Conservation (phyloP, 2,113 vertebrate species). For the Coptodon bakossiorum region DNA sequence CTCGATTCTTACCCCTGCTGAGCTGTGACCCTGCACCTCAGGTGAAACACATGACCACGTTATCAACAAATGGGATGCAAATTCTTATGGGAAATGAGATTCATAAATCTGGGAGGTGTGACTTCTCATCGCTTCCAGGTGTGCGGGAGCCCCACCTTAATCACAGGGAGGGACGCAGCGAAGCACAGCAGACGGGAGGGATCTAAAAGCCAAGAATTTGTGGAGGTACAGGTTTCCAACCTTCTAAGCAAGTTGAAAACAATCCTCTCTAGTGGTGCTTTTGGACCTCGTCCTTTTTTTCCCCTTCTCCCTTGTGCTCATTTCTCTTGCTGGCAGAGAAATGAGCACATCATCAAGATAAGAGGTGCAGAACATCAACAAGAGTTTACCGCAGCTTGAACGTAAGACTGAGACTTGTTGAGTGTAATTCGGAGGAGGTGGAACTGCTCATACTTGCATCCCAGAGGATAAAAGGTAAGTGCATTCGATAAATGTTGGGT, state of each 20-base stretch:
- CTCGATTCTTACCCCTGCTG: background rate
- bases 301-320: background rate
- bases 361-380: background rate
- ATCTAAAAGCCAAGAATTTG: background rate
- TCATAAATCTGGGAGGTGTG: background rate
- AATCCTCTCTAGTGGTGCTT: background rate
- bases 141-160: conserved; percentile 45
- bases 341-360: conserved; percentile 11
- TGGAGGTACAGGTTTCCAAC: background rate
- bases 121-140: conserved; percentile 35
- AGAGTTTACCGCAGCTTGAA: background rate
- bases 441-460: background rate
- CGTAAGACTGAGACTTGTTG: background rate
- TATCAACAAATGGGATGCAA: conserved; percentile 16
- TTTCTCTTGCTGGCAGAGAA: background rate
- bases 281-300: background rate
- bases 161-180: conserved; percentile 12
- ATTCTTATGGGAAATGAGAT: background rate
- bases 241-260: background rate
- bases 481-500: background rate
- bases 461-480: conserved; percentile 28
- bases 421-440: background rate
- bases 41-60: background rate
- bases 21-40: background rate
- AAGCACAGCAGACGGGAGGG: background rate